Conservation (phyloP, 2,797 vertebrate species). For the Aplochiton taeniatus region DNA sequence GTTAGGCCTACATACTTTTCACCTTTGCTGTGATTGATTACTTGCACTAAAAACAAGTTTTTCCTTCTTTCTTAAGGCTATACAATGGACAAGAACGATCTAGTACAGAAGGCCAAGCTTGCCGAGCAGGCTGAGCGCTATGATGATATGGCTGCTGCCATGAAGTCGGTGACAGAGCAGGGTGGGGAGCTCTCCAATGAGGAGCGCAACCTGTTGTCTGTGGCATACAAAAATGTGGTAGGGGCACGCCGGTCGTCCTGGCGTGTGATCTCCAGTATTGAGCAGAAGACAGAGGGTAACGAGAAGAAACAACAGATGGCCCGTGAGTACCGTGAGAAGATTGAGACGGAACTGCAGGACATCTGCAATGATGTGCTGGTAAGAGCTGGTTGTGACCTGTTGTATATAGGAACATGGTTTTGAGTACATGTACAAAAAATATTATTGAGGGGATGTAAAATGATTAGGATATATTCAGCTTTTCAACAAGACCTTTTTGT, state of each 20-base stretch:
- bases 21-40: too few species aligned
- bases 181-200: constrained; percentile 93
- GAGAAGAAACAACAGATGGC: constrained; percentile 98
- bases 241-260: constrained; percentile 97
- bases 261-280: constrained; percentile 98
- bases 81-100: constrained; percentile 96
- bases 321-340: constrained; percentile 94
- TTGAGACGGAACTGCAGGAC: constrained; percentile 91
- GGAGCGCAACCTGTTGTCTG: constrained; percentile 95
- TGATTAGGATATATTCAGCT: too few species aligned
- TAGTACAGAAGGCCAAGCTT: constrained; percentile 99
- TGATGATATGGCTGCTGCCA: constrained; percentile 95
- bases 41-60: neutral
- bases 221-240: constrained; percentile 99
- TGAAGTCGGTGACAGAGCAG: constrained; percentile 95
- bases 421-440: too few species aligned
- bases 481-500: too few species aligned
- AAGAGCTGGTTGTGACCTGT: constrained; percentile 57
- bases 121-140: constrained; percentile 98
- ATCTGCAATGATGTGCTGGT: constrained; percentile 98
- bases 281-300: constrained; percentile 94
- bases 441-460: too few species aligned
- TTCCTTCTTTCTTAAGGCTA: constrained; percentile 50
- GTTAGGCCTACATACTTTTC: too few species aligned
- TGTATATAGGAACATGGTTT: too few species aligned